phyloP scores from a whole-genome alignment of 1,140 invertebrate species.

The Cardiocondyla obscurior region DNA sequence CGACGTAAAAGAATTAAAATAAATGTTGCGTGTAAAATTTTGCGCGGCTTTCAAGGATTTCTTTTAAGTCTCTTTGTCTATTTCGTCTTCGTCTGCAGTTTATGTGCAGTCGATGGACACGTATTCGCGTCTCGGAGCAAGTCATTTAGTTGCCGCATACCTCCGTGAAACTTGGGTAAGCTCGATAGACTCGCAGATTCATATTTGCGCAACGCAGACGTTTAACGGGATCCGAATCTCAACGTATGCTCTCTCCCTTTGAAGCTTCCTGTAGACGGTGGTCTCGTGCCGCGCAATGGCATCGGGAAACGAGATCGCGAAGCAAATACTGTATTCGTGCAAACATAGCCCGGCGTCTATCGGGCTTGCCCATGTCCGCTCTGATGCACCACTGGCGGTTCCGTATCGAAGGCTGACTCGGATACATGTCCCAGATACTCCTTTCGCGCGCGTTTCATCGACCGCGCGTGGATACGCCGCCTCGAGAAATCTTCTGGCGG shows the following conservation, averaged over 20 bases:
- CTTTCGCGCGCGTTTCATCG: slow-evolving; percentile 21
- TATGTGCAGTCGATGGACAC: background rate
- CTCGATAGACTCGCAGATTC: background rate
- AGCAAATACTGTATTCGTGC: slow-evolving; percentile 38
- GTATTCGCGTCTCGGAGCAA: background rate
- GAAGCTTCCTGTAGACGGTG: slow-evolving; percentile 29
- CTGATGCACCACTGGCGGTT: background rate
- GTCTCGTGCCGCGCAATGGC: slow-evolving; percentile 8
- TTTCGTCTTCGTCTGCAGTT: background rate
- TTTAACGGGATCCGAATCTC: background rate
- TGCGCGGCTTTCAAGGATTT: no score
- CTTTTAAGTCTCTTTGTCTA: no score
- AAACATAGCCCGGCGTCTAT: slow-evolving; percentile 15
- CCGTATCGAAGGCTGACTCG: slow-evolving; percentile 2
- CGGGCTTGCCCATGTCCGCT: slow-evolving; percentile 22
- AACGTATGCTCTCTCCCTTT: slow-evolving; percentile 7
- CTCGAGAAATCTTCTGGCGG: background rate
- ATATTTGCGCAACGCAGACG: slow-evolving; percentile 20
- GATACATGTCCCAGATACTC: slow-evolving; percentile 7
- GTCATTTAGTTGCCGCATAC: background rate
- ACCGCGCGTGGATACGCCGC: slow-evolving; percentile 17
- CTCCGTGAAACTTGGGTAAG: background rate
- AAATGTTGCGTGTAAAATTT: no score
- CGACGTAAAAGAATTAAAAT: background rate
- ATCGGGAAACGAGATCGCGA: slow-evolving; percentile 21